phyloP scores from a whole-genome alignment of 2,888 invertebrate species.

The Caenorhabditis macrosperma region DNA sequence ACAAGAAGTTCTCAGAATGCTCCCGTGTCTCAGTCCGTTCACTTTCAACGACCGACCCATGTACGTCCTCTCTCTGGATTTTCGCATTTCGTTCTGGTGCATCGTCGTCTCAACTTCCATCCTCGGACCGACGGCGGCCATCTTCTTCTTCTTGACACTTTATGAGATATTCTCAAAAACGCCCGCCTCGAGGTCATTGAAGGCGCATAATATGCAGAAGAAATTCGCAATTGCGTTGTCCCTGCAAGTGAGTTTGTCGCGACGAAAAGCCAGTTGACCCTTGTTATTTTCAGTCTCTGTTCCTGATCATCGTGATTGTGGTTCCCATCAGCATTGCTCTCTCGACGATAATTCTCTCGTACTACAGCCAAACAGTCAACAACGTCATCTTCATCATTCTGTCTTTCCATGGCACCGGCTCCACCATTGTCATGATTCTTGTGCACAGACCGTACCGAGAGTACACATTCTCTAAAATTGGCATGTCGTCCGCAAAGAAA shows the following conservation, averaged over 20 bases:
- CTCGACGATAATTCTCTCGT: neutral
- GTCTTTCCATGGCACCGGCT: neutral
- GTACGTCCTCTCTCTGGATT: neutral
- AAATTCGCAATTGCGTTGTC: neutral
- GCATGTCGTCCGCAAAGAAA: too few species aligned
- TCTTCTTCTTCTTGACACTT: neutral
- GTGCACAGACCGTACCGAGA: slow-evolving; percentile 8
- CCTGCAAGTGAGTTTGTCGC: too few species aligned
- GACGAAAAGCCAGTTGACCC: too few species aligned
- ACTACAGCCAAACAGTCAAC: neutral
- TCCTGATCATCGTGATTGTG: neutral
- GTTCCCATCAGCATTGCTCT: neutral
- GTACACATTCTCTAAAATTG: too few species aligned
- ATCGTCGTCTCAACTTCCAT: neutral
- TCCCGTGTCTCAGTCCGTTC: neutral
- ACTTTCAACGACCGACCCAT: neutral
- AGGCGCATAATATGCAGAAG: neutral
- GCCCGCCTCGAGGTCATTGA: neutral
- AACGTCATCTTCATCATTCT: neutral
- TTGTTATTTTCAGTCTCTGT: neutral
- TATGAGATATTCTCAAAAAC: too few species aligned
- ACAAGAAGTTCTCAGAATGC: neutral
- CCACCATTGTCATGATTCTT: neutral
- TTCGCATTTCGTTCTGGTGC: neutral
- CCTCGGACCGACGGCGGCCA: too few species aligned